phyloP scores from a whole-genome alignment of 2,797 vertebrate species.

The Falco columbarius region DNA sequence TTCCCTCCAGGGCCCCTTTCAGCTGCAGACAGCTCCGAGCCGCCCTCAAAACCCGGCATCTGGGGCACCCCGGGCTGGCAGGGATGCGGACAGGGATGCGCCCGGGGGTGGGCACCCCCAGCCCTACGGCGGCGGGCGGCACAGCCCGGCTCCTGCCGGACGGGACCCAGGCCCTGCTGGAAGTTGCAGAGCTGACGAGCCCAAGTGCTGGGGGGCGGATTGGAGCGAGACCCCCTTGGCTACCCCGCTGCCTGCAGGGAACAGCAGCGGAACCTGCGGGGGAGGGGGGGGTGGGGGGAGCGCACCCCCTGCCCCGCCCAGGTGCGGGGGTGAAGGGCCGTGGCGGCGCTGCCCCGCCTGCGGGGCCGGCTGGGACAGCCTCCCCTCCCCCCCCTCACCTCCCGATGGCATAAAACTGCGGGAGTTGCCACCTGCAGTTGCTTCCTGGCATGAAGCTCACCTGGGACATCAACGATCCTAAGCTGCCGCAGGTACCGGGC shows the following conservation, averaged over 20 bases:
- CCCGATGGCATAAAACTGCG: not conserved
- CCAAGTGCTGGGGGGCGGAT: fast-evolving
- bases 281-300: too few relatives aligned
- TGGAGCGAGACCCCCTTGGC: not conserved
- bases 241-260: fast-evolving
- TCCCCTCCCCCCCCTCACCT: not conserved
- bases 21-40: not conserved
- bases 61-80: fast-evolving
- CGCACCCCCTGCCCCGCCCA: not conserved
- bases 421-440: constrained; percentile 63
- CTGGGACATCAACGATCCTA: constrained; percentile 97
- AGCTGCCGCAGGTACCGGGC: constrained; percentile 90
- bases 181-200: too few relatives aligned
- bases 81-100: too few relatives aligned
- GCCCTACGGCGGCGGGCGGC: too few relatives aligned
- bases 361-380: not conserved
- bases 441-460: constrained; percentile 87
- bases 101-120: not conserved
- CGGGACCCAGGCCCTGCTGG: not conserved
- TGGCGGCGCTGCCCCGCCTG: not conserved
- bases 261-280: fast-evolving
- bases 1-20: fast-evolving
- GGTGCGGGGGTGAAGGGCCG: fast-evolving
- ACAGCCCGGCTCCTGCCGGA: fast-evolving
- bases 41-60: fast-evolving